Evolutionary conservation across 2,888 invertebrate genomes (phyloP).

Genomic region (Odontocolon sp.): DNA sequence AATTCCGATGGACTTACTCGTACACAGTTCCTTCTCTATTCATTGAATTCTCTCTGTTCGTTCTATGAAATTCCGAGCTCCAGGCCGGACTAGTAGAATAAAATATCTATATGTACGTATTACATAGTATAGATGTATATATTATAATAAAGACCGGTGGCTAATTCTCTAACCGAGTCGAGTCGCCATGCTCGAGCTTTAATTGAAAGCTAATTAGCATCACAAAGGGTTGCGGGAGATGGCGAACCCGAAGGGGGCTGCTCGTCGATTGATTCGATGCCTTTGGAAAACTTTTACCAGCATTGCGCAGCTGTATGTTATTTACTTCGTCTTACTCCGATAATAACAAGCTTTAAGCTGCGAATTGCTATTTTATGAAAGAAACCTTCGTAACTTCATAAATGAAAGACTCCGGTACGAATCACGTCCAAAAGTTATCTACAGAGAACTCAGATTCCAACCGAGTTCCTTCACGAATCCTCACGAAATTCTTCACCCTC

Average conservation of each 20-base stretch:
- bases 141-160: constrained; percentile 9
- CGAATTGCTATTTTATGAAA: background rate
- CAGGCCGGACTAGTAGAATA: no score
- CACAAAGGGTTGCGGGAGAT: constrained; percentile 71
- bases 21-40: constrained; percentile 41
- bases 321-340: background rate
- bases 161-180: constrained; percentile 64
- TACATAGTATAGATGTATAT: background rate
- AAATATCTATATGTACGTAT: no score
- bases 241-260: constrained; percentile 48
- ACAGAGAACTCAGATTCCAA: no score
- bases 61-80: background rate
- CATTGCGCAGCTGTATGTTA: background rate
- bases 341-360: constrained; percentile 6
- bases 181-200: constrained; percentile 64
- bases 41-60: constrained; percentile 37
- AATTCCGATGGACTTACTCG: constrained; percentile 46
- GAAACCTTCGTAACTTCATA: constrained; percentile 4
- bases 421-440: no score
- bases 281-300: constrained; percentile 1
- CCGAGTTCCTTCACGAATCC: background rate
- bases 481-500: background rate
- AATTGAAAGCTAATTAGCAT: constrained; percentile 77
- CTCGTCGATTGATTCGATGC: constrained; percentile 66
- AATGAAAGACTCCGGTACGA: background rate